phyloP scores from a whole-genome alignment of 2,113 vertebrate genomes.

The Galeopterus variegatus region DNA sequence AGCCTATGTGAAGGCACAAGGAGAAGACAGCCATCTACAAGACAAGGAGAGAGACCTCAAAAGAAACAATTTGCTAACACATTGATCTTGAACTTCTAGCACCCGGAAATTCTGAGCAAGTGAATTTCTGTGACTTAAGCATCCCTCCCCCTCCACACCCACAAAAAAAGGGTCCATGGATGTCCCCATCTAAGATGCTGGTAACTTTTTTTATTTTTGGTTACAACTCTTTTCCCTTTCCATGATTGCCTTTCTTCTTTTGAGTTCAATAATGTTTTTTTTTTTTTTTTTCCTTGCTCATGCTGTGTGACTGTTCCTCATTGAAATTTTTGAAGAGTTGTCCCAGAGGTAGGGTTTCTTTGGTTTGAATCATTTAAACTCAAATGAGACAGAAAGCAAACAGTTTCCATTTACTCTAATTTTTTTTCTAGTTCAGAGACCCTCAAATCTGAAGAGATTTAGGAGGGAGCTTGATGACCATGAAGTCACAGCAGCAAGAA shows the following conservation, averaged over 20 bases:
- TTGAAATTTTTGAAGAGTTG: neutral
- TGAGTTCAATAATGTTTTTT: neutral
- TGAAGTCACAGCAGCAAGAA: neutral
- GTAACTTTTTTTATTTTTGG: neutral
- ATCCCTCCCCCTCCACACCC: rapidly evolving
- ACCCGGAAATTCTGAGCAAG: neutral
- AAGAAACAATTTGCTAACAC: neutral
- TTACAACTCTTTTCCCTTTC: neutral
- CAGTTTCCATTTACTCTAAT: neutral
- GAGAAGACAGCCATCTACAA: neutral
- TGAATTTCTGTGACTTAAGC: neutral
- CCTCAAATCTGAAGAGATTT: neutral
- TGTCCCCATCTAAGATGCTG: neutral
- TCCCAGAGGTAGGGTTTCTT: neutral
- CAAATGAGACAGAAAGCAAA: neutral
- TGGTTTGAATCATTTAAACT: neutral
- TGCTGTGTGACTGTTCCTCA: neutral
- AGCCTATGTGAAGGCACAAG: neutral
- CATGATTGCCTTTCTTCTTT: neutral
- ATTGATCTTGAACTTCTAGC: neutral
- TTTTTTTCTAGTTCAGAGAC: slow-evolving; percentile 9
- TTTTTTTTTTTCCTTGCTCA: neutral
- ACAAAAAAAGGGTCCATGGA: neutral
- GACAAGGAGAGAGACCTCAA: neutral
- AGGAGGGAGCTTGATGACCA: neutral